Evolutionary conservation across 2,888 invertebrate genomes (phyloP).

Genomic region (Epistrophe eligans): DNA sequence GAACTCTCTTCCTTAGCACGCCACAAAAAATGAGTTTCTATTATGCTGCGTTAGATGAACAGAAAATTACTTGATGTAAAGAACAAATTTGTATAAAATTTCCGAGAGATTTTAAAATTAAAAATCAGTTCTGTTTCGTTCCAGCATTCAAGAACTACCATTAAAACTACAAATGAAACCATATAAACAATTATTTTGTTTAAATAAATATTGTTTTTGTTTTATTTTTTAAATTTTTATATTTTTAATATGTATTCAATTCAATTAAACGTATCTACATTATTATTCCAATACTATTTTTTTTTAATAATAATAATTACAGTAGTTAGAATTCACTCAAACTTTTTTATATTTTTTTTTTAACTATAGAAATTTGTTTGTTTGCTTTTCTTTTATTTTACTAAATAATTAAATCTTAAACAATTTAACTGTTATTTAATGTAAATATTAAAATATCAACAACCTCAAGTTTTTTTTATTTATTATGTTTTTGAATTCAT

Average conservation of each 20-base stretch:
- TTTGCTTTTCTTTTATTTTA: slow-evolving; percentile 4
- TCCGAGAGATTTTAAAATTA: no score
- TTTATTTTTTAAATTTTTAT: slow-evolving; percentile 40
- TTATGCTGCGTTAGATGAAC: no score
- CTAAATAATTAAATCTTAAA: slow-evolving; percentile 32
- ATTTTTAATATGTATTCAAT: slow-evolving; percentile 49
- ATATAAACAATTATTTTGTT: slow-evolving; percentile 7
- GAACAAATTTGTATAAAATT: no score
- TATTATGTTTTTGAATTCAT: slow-evolving; percentile 11
- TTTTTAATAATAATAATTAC: slow-evolving; percentile 15
- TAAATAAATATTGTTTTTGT: slow-evolving; percentile 44
- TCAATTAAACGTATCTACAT: slow-evolving; percentile 66
- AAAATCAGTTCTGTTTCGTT: background rate
- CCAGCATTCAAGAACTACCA: background rate
- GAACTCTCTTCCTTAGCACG: no score
- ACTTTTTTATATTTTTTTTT: slow-evolving; percentile 21
- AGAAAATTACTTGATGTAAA: no score
- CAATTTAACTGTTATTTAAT: slow-evolving; percentile 64
- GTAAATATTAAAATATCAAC: slow-evolving; percentile 72
- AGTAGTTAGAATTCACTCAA: slow-evolving; percentile 51
- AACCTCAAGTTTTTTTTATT: slow-evolving; percentile 68
- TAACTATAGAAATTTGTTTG: slow-evolving; percentile 32
- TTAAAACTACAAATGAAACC: background rate
- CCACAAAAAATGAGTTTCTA: no score
- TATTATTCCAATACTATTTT: slow-evolving; percentile 59